These are phyloP conservation scores for Crossaster papposus DNA, from an alignment of 53 echinoderm and acorn worm genomes.

Conservation along the genomic window DNA sequence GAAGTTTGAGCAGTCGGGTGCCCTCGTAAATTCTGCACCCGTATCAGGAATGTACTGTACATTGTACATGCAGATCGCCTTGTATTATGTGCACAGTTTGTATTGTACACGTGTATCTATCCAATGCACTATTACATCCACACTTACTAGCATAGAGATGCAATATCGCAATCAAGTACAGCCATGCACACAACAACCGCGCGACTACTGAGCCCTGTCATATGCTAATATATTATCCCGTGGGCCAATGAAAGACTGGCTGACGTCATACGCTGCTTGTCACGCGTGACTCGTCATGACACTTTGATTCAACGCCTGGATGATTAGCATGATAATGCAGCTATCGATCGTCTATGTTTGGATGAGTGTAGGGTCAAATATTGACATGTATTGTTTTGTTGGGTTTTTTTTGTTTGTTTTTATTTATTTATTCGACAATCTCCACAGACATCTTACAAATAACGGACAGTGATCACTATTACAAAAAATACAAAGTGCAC, in stretches of 20 bases:
- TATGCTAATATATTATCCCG: slow-evolving; percentile 3
- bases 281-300: slow-evolving; percentile 2
- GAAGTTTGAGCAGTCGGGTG: not conserved
- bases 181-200: not conserved
- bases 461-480: no score
- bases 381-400: no score
- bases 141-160: no score
- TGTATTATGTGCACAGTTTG: not conserved
- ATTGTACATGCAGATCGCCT: not conserved
- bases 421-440: no score
- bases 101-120: not conserved
- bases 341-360: not conserved
- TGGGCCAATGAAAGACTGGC: not conserved
- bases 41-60: not conserved
- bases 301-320: not conserved
- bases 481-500: no score
- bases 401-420: no score
- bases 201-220: not conserved
- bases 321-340: slow-evolving; percentile 25
- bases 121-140: not conserved
- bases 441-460: no score
- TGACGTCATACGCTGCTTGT: not conserved
- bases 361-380: not conserved
- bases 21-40: not conserved
- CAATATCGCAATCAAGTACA: no score